Evolutionary conservation across 2,113 vertebrate genomes (phyloP).

Genomic region (Benthochromis sp.): DNA sequence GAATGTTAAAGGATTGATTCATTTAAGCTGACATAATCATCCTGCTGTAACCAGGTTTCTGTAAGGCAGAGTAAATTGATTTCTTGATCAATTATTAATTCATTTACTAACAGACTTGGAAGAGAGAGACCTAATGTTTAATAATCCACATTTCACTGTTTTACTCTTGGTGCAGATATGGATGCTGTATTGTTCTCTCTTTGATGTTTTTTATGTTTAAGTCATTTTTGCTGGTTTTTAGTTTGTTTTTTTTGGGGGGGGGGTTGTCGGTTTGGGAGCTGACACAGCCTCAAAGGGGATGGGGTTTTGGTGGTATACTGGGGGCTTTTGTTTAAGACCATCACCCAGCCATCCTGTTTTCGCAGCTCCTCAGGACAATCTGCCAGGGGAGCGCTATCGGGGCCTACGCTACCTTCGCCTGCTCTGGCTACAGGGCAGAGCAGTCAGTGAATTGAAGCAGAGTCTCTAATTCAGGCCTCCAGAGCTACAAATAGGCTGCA

Average conservation of each 20-base stretch:
- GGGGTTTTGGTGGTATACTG: neutral
- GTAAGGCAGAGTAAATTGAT: neutral
- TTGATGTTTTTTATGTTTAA: neutral
- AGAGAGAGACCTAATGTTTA: neutral
- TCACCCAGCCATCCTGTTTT: neutral
- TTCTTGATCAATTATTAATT: neutral
- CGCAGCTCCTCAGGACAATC: neutral
- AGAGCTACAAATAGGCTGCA: neutral
- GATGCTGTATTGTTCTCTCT: neutral
- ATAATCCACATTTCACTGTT: neutral
- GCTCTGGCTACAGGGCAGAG: neutral
- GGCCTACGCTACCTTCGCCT: neutral
- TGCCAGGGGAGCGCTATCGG: rapidly evolving
- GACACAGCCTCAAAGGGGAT: neutral
- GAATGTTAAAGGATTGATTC: too few species aligned
- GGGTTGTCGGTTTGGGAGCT: rapidly evolving
- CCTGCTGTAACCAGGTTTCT: too few species aligned
- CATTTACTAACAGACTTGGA: neutral
- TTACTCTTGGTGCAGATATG: neutral
- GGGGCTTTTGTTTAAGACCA: neutral
- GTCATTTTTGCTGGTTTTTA: neutral
- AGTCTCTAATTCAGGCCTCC: neutral
- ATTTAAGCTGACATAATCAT: too few species aligned
- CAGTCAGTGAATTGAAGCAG: neutral
- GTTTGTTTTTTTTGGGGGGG: neutral